These are phyloP conservation scores for Siderastrea siderea DNA, from an alignment of 92 coral and sea anemone species.

Conservation along the genomic window DNA sequence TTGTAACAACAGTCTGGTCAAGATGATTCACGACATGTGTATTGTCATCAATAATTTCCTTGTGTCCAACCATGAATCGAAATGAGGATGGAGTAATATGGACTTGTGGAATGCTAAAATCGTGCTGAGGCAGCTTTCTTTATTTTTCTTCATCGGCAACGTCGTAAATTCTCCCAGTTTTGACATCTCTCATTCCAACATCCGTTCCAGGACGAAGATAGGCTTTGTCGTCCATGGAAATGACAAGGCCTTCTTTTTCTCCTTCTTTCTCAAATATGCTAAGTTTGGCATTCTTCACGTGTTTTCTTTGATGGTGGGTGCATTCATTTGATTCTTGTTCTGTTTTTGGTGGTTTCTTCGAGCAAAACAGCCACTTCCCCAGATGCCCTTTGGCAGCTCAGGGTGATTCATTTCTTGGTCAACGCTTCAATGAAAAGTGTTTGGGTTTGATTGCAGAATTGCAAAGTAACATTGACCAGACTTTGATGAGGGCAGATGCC, in stretches of 20 bases:
- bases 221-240: conserved; percentile 61
- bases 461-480: conserved; percentile 46
- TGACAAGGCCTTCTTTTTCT: conserved; percentile 50
- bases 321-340: conserved; percentile 63
- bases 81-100: conserved; percentile 65
- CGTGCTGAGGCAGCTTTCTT: conserved; percentile 70
- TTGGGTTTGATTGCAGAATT: conserved; percentile 36
- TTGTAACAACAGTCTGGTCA: conserved; percentile 62
- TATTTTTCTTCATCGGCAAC: conserved; percentile 39
- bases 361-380: conserved; percentile 68
- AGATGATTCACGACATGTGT: conserved; percentile 39
- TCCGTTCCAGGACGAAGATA: conserved; percentile 68
- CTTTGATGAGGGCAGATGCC: conserved; percentile 39
- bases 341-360: conserved; percentile 68
- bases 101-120: conserved; percentile 53
- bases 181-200: conserved; percentile 60
- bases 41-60: conserved; percentile 61
- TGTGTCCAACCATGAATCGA: conserved; percentile 56
- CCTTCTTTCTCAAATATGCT: conserved; percentile 43
- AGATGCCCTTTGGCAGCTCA: conserved; percentile 64
- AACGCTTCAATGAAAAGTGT: too few species aligned
- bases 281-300: conserved; percentile 61
- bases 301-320: conserved; percentile 75
- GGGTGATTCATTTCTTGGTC: conserved; percentile 50
- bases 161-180: conserved; percentile 49